Conservation (phyloP, 2,888 invertebrate genomes). For the Masnerella sp. region DNA sequence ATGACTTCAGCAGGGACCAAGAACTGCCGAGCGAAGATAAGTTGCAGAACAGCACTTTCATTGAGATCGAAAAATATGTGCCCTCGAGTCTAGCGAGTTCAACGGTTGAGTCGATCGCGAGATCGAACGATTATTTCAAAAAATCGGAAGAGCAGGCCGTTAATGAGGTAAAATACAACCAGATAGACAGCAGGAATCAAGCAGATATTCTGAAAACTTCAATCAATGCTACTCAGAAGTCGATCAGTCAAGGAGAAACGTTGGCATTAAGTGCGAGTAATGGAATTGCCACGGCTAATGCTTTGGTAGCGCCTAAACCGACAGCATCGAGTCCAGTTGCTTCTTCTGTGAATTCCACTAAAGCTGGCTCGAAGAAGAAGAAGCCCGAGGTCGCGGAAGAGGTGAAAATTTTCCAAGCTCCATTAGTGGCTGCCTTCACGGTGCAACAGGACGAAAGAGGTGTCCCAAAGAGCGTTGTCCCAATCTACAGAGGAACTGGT, state of each 20-base stretch:
- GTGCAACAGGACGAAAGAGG: conserved; percentile 90
- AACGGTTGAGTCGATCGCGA: conserved; percentile 50
- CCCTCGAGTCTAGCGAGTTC: conserved; percentile 45
- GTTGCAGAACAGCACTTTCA: conserved; percentile 73
- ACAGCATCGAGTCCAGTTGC: conserved; percentile 64
- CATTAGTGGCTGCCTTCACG: conserved; percentile 90
- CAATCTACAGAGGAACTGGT: conserved; percentile 81
- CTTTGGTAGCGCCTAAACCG: conserved; percentile 68
- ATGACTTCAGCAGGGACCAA: conserved; percentile 70
- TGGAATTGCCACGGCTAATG: conserved; percentile 68
- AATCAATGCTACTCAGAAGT: conserved; percentile 63
- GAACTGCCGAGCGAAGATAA: conserved; percentile 73
- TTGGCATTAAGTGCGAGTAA: conserved; percentile 69
- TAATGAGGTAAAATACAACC: conserved; percentile 62
- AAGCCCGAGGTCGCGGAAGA: conserved; percentile 80
- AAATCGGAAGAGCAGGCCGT: conserved; percentile 63
- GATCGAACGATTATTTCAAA: conserved; percentile 66
- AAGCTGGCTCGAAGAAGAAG: conserved; percentile 64
- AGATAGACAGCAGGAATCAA: conserved; percentile 45
- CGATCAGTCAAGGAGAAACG: conserved; percentile 64
- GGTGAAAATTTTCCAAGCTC: conserved; percentile 89
- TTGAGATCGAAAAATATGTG: conserved; percentile 68
- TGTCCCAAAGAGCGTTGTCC: conserved; percentile 87
- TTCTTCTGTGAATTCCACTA: conserved; percentile 37
- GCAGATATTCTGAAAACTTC: conserved; percentile 31